Conservation (phyloP, 2,113 vertebrate species). For the Cyanoderma ruficeps region DNA sequence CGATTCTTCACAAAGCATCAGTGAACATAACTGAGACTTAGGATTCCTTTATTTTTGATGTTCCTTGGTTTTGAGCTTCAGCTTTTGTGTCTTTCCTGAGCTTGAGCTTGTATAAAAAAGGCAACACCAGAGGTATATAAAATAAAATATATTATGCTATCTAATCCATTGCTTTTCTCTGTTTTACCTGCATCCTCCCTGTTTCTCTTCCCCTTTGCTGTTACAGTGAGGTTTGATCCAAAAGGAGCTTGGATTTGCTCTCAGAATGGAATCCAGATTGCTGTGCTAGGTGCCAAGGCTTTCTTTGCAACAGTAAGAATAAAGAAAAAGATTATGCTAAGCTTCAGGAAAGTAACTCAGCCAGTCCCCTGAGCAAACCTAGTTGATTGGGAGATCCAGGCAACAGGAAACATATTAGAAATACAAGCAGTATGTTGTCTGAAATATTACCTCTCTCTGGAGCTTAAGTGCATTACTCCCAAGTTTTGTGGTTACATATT, state of each 20-base stretch:
- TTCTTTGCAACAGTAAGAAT: conserved; percentile 27
- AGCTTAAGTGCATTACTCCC: conserved; percentile 47
- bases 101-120: not conserved
- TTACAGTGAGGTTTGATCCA: not conserved
- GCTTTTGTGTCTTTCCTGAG: not conserved
- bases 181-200: not conserved
- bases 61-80: not conserved
- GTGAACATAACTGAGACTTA: not conserved
- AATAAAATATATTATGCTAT: not conserved
- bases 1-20: not conserved
- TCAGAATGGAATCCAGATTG: conserved; percentile 54
- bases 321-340: conserved; percentile 42
- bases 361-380: conserved; percentile 5
- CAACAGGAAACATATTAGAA: conserved; percentile 53
- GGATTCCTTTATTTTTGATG: not conserved
- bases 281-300: conserved; percentile 32
- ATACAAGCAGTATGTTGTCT: conserved; percentile 16
- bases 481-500: conserved; percentile 53
- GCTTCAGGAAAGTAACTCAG: conserved; percentile 25
- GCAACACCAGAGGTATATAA: not conserved
- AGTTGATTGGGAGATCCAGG: conserved; percentile 33
- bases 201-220: not conserved
- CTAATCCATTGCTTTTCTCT: not conserved
- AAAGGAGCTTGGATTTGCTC: not conserved
- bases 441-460: conserved; percentile 59